A percentile compares a stretch with the other conserved stretches of the same genome.
phyloP scores from a whole-genome alignment of 2,113 vertebrate species.

The Oreocharis arfaki region DNA sequence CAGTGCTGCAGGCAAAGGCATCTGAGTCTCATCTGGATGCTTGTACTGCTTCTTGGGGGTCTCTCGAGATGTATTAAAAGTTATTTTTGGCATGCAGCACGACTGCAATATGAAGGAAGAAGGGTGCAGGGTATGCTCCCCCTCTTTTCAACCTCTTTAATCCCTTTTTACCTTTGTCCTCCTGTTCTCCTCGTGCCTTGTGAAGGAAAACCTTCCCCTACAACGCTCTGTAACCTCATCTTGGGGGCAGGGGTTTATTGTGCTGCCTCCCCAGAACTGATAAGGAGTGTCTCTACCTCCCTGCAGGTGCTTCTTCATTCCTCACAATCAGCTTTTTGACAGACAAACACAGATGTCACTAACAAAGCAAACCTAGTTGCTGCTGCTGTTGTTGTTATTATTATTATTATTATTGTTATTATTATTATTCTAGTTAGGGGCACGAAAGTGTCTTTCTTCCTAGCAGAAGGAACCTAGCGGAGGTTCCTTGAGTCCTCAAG shows the following conservation, averaged over 20 bases:
- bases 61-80: neutral
- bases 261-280: neutral
- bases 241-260: accelerated
- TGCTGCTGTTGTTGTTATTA: neutral
- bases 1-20: neutral
- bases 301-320: no score
- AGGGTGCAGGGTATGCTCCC: neutral
- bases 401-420: neutral
- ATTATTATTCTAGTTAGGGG: neutral
- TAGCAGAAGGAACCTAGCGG: neutral
- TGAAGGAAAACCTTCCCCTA: neutral
- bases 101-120: neutral
- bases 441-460: neutral
- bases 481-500: neutral
- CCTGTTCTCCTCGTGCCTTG: neutral
- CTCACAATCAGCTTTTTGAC: neutral
- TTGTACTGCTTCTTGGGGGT: neutral
- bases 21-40: neutral
- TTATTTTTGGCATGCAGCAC: neutral
- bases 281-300: neutral
- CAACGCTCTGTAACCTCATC: accelerated
- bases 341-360: no score
- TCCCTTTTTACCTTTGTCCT: neutral
- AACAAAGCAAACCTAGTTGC: neutral
- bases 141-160: neutral